These are phyloP conservation scores for Lucifuga dentata DNA, from an alignment of 2,113 vertebrate genomes.

Conservation along the genomic window DNA sequence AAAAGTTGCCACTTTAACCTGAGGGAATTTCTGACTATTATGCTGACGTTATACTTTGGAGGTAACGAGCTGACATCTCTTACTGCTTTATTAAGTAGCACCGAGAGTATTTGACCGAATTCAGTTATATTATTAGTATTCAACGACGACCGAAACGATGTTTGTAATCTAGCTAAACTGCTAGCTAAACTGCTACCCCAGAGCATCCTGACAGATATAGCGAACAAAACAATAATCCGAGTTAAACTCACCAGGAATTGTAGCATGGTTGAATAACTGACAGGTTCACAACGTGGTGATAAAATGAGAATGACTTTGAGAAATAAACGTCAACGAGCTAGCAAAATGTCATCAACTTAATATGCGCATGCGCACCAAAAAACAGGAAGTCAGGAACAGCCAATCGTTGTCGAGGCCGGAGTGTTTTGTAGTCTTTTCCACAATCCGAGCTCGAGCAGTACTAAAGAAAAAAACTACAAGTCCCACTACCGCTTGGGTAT, in stretches of 20 bases:
- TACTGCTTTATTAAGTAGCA: not conserved
- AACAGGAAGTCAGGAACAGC: not conserved
- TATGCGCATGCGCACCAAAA: slow-evolving; percentile 50
- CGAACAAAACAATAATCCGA: too few relatives aligned
- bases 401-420: not conserved
- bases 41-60: too few relatives aligned
- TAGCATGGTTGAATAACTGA: slow-evolving; percentile 68
- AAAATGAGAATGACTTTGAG: not conserved
- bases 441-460: fast-evolving
- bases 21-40: too few relatives aligned
- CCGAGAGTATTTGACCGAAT: too few relatives aligned
- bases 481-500: slow-evolving; percentile 67
- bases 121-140: too few relatives aligned
- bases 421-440: slow-evolving; percentile 47
- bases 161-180: not conserved
- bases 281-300: not conserved
- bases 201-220: not conserved
- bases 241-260: slow-evolving; percentile 81
- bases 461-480: slow-evolving; percentile 57
- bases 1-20: too few relatives aligned
- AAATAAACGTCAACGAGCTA: slow-evolving; percentile 3
- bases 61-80: not conserved
- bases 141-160: too few relatives aligned
- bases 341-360: slow-evolving; percentile 6
- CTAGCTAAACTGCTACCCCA: not conserved